These are phyloP conservation scores for Sarcophaga variegata DNA, from an alignment of 2,888 invertebrate species.

Conservation along the genomic window DNA sequence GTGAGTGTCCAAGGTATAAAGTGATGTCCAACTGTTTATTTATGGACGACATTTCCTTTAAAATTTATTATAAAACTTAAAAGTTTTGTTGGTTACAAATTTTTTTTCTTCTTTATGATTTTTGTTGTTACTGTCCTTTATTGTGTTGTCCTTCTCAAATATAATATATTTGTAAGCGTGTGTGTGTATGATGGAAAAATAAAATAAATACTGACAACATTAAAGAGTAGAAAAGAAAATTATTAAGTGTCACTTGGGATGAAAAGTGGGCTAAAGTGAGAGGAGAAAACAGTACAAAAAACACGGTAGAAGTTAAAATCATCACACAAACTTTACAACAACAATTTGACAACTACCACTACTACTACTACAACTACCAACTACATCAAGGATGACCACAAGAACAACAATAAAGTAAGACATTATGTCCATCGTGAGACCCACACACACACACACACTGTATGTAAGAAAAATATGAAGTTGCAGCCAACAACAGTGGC, in stretches of 20 bases:
- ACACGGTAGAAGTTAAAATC: conserved; percentile 56
- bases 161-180: not conserved
- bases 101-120: conserved; percentile 19
- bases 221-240: conserved; percentile 80
- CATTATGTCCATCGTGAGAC: conserved; percentile 65
- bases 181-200: conserved; percentile 77
- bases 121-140: conserved; percentile 18
- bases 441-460: not conserved
- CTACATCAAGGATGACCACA: conserved; percentile 69
- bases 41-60: conserved; percentile 68
- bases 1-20: conserved; percentile 46
- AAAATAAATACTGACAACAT: conserved; percentile 81
- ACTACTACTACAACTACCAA: conserved; percentile 36
- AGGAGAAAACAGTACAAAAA: conserved; percentile 20
- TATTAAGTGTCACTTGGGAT: conserved; percentile 82
- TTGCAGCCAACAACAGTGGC: conserved; percentile 44
- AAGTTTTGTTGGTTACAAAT: conserved; percentile 74
- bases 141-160: conserved; percentile 24
- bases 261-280: conserved; percentile 79
- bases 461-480: conserved; percentile 17
- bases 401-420: conserved; percentile 62
- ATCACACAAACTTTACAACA: conserved; percentile 60
- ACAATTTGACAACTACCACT: conserved; percentile 55
- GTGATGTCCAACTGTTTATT: conserved; percentile 66
- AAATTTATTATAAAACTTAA: conserved; percentile 77